Conservation (phyloP, 1,140 invertebrate genomes). For the Drosophila equinoxialis region DNA sequence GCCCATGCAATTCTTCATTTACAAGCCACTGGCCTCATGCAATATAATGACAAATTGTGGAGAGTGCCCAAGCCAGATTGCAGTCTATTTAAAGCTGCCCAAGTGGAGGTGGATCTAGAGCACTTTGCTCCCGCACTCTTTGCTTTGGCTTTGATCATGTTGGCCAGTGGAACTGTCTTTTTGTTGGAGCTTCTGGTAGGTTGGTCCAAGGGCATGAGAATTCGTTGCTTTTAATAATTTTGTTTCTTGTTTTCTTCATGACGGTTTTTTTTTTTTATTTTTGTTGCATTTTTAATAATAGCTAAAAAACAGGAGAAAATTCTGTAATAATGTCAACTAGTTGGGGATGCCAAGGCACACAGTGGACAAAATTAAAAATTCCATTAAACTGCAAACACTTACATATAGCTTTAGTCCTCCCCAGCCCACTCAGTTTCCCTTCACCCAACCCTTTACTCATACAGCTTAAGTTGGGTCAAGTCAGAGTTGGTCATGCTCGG, state of each 20-base stretch:
- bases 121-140: constrained; percentile 71
- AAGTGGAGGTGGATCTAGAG: constrained; percentile 68
- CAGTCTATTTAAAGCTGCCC: constrained; percentile 40
- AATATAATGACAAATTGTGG: constrained; percentile 67
- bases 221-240: constrained; percentile 46
- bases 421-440: not conserved
- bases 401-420: constrained; percentile 26
- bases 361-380: constrained; percentile 68
- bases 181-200: constrained; percentile 54
- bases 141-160: constrained; percentile 50
- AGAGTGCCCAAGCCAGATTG: constrained; percentile 58
- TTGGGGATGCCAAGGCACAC: constrained; percentile 26
- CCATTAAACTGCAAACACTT: constrained; percentile 75
- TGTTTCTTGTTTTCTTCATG: not conserved
- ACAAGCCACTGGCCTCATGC: constrained; percentile 48
- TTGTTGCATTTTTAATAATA: constrained; percentile 64
- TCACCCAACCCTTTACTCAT: not conserved
- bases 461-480: constrained; percentile 26
- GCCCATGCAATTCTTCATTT: constrained; percentile 50
- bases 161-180: constrained; percentile 55
- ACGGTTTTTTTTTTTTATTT: not conserved
- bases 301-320: constrained; percentile 41
- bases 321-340: constrained; percentile 57
- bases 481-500: constrained; percentile 15
- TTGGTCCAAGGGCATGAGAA: constrained; percentile 24